Conservation (phyloP, 2,888 invertebrate species). For the Phalangium opilio region DNA sequence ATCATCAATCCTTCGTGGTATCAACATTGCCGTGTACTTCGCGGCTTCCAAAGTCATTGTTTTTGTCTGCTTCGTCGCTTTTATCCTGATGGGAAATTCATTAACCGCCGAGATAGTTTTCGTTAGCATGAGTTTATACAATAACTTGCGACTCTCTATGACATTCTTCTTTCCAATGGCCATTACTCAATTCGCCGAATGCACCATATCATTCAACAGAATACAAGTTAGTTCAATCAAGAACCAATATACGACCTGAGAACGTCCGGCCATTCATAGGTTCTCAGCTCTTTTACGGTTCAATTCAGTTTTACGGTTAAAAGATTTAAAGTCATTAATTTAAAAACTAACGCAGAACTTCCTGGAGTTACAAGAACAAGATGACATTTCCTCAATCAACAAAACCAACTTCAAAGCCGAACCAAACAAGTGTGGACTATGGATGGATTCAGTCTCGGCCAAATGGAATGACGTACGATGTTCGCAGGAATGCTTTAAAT, state of each 20-base stretch:
- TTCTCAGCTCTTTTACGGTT: too few species aligned
- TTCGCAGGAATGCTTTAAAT: too few species aligned
- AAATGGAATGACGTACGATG: slow-evolving; percentile 1
- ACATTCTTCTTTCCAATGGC: slow-evolving; percentile 75
- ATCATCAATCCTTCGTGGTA: slow-evolving; percentile 45
- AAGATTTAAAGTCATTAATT: too few species aligned
- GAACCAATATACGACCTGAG: too few species aligned
- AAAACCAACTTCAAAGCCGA: slow-evolving; percentile 12
- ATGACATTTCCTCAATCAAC: slow-evolving; percentile 13
- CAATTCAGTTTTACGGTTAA: too few species aligned
- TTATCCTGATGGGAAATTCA: slow-evolving; percentile 44
- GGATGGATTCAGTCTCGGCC: slow-evolving; percentile 17
- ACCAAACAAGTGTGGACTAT: slow-evolving; percentile 16
- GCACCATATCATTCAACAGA: slow-evolving; percentile 53
- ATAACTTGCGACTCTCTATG: slow-evolving; percentile 56
- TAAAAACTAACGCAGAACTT: slow-evolving; percentile 27
- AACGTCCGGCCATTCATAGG: too few species aligned
- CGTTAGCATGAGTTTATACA: slow-evolving; percentile 72
- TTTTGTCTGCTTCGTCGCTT: slow-evolving; percentile 60
- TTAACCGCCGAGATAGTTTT: slow-evolving; percentile 59
- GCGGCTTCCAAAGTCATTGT: slow-evolving; percentile 62
- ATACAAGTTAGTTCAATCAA: slow-evolving; percentile 37
- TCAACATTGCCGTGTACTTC: slow-evolving; percentile 47
- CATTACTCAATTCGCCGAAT: slow-evolving; percentile 62
- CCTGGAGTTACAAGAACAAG: slow-evolving; percentile 32